Conservation (phyloP, 1,140 invertebrate genomes). For the Melitaea cinxia region DNA sequence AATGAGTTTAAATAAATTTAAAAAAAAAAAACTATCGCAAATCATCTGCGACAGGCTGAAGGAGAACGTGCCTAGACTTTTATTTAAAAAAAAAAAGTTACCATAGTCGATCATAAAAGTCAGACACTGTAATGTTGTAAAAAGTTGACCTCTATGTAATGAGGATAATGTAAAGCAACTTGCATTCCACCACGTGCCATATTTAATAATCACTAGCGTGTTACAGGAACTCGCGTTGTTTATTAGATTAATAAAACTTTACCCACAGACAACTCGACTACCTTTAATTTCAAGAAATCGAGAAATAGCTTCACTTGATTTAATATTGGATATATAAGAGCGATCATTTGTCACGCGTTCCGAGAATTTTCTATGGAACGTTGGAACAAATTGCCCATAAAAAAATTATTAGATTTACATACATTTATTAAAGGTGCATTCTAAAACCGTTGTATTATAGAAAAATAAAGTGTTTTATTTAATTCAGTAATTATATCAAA, state of each 20-base stretch:
- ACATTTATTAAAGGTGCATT: neutral
- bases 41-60: too few relatives aligned
- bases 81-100: neutral
- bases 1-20: too few relatives aligned
- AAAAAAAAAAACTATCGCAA: too few relatives aligned
- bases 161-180: slow-evolving; percentile 25
- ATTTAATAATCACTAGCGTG: slow-evolving; percentile 22
- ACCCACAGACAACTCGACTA: slow-evolving; percentile 9
- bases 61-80: too few relatives aligned
- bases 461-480: too few relatives aligned
- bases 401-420: neutral
- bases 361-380: neutral
- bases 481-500: too few relatives aligned
- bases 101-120: slow-evolving; percentile 8
- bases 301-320: neutral
- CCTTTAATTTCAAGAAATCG: slow-evolving; percentile 7
- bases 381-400: neutral
- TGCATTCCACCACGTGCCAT: slow-evolving; percentile 38
- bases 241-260: slow-evolving; percentile 19
- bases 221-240: slow-evolving; percentile 19
- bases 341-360: neutral
- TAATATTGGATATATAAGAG: neutral
- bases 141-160: slow-evolving; percentile 28
- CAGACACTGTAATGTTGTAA: slow-evolving; percentile 8
- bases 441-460: too few relatives aligned